Conservation (phyloP, 2,113 vertebrate genomes). For the Takifugu bimaculatus region DNA sequence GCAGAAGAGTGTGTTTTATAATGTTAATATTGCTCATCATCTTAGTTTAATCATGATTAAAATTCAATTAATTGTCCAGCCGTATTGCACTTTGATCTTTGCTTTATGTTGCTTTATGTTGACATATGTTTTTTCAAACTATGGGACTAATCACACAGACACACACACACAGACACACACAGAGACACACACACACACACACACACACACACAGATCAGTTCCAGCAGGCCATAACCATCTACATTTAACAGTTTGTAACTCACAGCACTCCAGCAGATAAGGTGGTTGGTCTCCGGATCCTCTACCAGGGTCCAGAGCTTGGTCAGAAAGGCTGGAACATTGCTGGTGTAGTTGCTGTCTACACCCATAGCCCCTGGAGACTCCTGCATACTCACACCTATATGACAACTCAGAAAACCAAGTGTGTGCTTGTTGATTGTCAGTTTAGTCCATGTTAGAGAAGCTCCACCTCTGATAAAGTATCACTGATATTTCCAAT, state of each 20-base stretch:
- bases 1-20: no score
- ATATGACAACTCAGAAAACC: constrained; percentile 22
- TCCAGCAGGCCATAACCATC: no score
- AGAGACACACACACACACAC: no score
- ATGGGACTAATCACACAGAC: no score
- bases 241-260: constrained; percentile 39
- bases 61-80: no score
- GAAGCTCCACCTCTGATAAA: constrained; percentile 32
- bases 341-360: constrained; percentile 86
- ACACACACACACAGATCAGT: no score
- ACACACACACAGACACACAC: no score
- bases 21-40: no score
- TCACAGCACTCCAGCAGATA: constrained; percentile 97
- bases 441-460: constrained; percentile 59
- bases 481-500: constrained; percentile 59
- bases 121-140: no score
- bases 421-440: constrained; percentile 12
- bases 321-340: constrained; percentile 95
- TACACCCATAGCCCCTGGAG: constrained; percentile 80
- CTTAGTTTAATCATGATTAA: no score
- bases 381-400: constrained; percentile 82
- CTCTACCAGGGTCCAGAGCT: constrained; percentile 96
- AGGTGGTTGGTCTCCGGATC: constrained; percentile 95
- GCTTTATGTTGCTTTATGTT: no score
- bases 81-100: no score